A percentile compares a stretch with the other conserved stretches of the same genome.
These are phyloP conservation scores for Siniperca knerii DNA, from an alignment of 2,113 vertebrate species.

Conservation along the genomic window DNA sequence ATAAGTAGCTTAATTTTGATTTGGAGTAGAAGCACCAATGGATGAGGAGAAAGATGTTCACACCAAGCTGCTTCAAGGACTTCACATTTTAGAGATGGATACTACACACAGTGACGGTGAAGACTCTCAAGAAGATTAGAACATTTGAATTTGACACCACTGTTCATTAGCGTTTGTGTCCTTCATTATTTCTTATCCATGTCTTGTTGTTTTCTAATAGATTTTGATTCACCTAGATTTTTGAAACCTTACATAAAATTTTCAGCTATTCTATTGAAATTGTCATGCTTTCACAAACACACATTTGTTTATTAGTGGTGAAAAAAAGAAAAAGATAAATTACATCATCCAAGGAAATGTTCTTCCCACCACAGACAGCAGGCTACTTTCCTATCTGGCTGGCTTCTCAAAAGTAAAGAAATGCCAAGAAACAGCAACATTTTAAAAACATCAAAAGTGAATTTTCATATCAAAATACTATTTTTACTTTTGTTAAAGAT, in stretches of 20 bases:
- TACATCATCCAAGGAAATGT: not conserved
- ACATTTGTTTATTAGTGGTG: not conserved
- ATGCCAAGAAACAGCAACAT: not conserved
- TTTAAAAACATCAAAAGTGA: not conserved
- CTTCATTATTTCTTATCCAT: not conserved
- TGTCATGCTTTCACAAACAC: not conserved
- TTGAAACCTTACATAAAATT: not conserved
- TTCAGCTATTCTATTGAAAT: not conserved
- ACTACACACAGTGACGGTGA: not conserved
- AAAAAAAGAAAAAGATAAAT: not conserved
- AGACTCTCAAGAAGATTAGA: not conserved
- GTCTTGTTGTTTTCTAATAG: not conserved
- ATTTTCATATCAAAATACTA: not conserved
- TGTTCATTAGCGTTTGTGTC: not conserved
- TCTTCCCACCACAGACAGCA: not conserved
- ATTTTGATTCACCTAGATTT: not conserved
- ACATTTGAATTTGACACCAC: not conserved
- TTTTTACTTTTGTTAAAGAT: not conserved
- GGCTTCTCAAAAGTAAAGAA: not conserved
- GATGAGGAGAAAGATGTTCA: not conserved
- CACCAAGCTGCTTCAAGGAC: not conserved
- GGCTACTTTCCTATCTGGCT: not conserved
- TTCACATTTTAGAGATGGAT: not conserved
- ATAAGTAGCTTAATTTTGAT: not conserved
- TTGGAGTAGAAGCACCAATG: not conserved